Evolutionary conservation across 2,888 invertebrate genomes (phyloP).

Genomic region (Meloe dianella): DNA sequence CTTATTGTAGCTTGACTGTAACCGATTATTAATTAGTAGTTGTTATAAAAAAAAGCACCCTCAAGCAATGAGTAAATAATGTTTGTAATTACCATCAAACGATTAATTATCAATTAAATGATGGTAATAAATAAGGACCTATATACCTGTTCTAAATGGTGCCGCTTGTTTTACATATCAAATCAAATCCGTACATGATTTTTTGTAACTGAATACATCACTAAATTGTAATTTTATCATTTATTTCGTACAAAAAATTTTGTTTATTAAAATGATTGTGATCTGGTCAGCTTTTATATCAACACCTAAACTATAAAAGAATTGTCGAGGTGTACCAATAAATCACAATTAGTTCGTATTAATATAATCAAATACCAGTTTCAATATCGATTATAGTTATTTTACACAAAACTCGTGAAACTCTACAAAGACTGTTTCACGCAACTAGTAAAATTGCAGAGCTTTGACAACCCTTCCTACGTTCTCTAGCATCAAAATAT

Average conservation of each 20-base stretch:
- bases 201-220: conserved; percentile 33
- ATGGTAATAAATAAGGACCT: conserved; percentile 51
- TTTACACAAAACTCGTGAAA: neutral
- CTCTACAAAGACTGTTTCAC: too few species aligned
- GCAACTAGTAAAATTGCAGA: too few species aligned
- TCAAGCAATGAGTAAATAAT: conserved; percentile 45
- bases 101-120: conserved; percentile 56
- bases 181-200: conserved; percentile 36
- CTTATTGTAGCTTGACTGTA: conserved; percentile 23
- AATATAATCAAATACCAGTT: neutral
- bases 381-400: neutral
- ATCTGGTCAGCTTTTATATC: neutral
- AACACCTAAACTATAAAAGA: neutral
- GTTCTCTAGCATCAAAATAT: too few species aligned
- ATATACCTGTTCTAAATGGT: conserved; percentile 41
- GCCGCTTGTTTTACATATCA: conserved; percentile 45
- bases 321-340: neutral
- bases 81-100: conserved; percentile 52
- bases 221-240: conserved; percentile 25
- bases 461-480: too few species aligned
- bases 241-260: neutral
- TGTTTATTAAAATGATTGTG: neutral
- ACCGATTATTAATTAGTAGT: conserved; percentile 28
- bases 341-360: neutral
- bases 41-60: conserved; percentile 25